Percentiles rank a stretch among this genome's conserved stretches.
These are phyloP conservation scores for Mermis nigrescens DNA, from an alignment of 2,888 invertebrate species.

Conservation along the genomic window DNA sequence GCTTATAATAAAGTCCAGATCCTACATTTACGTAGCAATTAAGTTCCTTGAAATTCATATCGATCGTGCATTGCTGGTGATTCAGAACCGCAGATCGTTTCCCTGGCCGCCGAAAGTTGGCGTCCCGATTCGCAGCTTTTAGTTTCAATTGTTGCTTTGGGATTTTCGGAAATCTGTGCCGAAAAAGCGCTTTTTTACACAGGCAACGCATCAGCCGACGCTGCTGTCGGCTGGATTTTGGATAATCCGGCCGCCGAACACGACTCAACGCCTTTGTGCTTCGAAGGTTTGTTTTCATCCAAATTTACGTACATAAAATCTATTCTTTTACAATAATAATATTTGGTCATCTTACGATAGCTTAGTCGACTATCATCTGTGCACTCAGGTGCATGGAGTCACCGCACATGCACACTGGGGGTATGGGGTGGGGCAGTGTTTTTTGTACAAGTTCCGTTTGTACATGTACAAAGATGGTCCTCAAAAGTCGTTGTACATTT, in stretches of 20 bases:
- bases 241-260: slow-evolving; percentile 9
- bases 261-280: neutral
- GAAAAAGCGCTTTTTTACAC: slow-evolving; percentile 10
- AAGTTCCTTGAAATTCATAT: too few species aligned
- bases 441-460: too few species aligned
- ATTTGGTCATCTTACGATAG: neutral
- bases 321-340: neutral
- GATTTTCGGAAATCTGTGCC: neutral
- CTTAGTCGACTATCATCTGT: too few species aligned
- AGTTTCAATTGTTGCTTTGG: neutral
- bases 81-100: neutral
- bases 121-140: slow-evolving; percentile 1
- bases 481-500: too few species aligned
- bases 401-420: too few species aligned
- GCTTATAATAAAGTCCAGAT: too few species aligned
- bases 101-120: neutral
- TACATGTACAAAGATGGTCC: too few species aligned
- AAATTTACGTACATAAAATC: neutral
- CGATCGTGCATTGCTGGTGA: too few species aligned
- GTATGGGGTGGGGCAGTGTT: too few species aligned
- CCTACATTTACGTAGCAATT: too few species aligned
- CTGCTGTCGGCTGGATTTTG: slow-evolving; percentile 7
- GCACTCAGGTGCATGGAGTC: too few species aligned
- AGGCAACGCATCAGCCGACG: slow-evolving; percentile 6
- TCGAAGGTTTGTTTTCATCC: too few species aligned